Percentiles rank a stretch among this genome's conserved stretches.
Conservation (phyloP, 30 jellyfish, hydroid and myxozoan genomes). For the Aurelia sp. region DNA sequence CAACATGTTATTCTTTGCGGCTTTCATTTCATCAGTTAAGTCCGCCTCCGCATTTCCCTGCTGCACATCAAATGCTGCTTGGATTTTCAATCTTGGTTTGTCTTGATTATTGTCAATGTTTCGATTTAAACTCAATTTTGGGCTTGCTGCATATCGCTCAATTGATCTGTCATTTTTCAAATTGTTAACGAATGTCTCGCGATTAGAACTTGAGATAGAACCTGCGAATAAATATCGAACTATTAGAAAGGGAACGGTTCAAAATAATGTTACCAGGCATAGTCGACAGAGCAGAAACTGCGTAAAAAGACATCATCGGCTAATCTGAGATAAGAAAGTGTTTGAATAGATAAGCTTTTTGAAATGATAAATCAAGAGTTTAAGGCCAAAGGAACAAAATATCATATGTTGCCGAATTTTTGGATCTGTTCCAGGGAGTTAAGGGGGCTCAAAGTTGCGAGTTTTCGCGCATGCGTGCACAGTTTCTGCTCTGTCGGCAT, state of each 20-base stretch:
- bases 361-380: too few species aligned
- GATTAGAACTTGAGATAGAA: conserved; percentile 51
- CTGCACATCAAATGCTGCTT: conserved; percentile 82
- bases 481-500: too few species aligned
- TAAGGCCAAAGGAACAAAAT: too few species aligned
- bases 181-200: conserved; percentile 47
- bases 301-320: too few species aligned
- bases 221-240: conserved; percentile 9
- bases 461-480: too few species aligned
- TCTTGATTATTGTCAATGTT: conserved; percentile 49
- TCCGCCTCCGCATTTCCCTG: conserved; percentile 52
- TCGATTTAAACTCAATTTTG: conserved; percentile 44
- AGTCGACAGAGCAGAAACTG: too few species aligned
- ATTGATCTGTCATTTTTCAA: conserved; percentile 49
- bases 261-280: background rate
- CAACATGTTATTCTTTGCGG: conserved; percentile 45
- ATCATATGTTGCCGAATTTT: too few species aligned
- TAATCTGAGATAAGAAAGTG: too few species aligned
- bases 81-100: conserved; percentile 76
- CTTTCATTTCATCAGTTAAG: conserved; percentile 47
- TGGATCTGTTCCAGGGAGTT: too few species aligned
- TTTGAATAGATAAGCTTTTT: too few species aligned
- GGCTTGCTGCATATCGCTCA: conserved; percentile 68
- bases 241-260: background rate
- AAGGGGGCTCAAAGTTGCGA: too few species aligned